A percentile compares a stretch with the other conserved stretches of the same genome.
Evolutionary conservation across 2,888 invertebrate genomes (phyloP).

Genomic region (Tuta absoluta): DNA sequence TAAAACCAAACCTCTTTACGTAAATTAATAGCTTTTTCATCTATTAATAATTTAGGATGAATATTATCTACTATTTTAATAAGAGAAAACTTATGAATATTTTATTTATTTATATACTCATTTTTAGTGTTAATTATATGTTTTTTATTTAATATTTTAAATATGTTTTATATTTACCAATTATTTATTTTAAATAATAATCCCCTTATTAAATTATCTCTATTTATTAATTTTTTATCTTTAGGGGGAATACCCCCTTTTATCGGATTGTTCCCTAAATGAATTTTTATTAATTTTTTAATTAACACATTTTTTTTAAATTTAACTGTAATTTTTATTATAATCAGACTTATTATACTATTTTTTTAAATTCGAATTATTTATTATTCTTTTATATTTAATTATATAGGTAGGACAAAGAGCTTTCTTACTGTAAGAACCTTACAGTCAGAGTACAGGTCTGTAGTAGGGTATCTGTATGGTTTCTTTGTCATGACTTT

Average conservation of each 20-base stretch:
- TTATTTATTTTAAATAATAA: slow-evolving; percentile 68
- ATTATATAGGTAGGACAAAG: slow-evolving; percentile 48
- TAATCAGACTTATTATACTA: slow-evolving; percentile 78
- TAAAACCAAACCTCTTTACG: slow-evolving; percentile 80
- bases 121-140: slow-evolving; percentile 69
- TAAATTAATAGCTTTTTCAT: slow-evolving; percentile 83
- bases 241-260: slow-evolving; percentile 82
- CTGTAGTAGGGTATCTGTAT: too few relatives aligned
- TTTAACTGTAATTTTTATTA: slow-evolving; percentile 70
- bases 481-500: too few relatives aligned
- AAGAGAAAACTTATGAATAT: slow-evolving; percentile 70
- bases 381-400: slow-evolving; percentile 72
- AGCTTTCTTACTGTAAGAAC: too few relatives aligned
- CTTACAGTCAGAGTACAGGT: too few relatives aligned
- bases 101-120: slow-evolving; percentile 71
- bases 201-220: slow-evolving; percentile 69
- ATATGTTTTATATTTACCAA: slow-evolving; percentile 77
- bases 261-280: slow-evolving; percentile 83
- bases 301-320: slow-evolving; percentile 65
- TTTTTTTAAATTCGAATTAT: slow-evolving; percentile 80
- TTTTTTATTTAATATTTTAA: too few relatives aligned
- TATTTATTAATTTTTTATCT: slow-evolving; percentile 79
- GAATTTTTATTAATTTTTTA: slow-evolving; percentile 79
- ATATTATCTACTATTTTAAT: slow-evolving; percentile 70
- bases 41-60: slow-evolving; percentile 84